Conservation (phyloP, 2,888 invertebrate genomes). For the Alviniconcha strummeri region DNA sequence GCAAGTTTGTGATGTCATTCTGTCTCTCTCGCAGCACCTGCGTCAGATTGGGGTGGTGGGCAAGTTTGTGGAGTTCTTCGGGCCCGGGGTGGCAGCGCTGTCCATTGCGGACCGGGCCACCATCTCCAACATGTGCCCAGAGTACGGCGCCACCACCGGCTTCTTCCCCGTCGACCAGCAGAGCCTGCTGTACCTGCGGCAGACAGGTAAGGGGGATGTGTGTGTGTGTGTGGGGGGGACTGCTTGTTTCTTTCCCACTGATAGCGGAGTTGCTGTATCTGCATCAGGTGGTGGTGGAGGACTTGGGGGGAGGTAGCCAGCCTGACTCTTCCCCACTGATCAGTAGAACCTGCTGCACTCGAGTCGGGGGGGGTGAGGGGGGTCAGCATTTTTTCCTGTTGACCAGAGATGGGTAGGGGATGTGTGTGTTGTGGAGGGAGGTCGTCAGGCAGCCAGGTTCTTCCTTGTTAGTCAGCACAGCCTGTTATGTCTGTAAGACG, state of each 20-base stretch:
- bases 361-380: too few species aligned
- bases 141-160: slow-evolving; percentile 97
- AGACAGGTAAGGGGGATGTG: slow-evolving; percentile 80
- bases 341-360: too few species aligned
- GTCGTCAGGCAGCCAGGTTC: too few species aligned
- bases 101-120: slow-evolving; percentile 98
- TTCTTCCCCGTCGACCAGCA: slow-evolving; percentile 92
- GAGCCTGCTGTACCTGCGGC: slow-evolving; percentile 87
- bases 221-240: neutral
- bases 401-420: too few species aligned
- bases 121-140: slow-evolving; percentile 99
- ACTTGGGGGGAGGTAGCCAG: too few species aligned
- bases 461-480: too few species aligned
- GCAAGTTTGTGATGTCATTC: neutral
- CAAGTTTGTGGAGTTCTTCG: slow-evolving; percentile 99
- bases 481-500: too few species aligned
- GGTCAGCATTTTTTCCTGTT: too few species aligned
- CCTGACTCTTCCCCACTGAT: too few species aligned
- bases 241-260: neutral
- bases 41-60: slow-evolving; percentile 96
- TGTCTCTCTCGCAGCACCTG: slow-evolving; percentile 80
- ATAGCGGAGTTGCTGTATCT: too few species aligned
- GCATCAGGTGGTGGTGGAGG: too few species aligned
- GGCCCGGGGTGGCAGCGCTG: slow-evolving; percentile 90
- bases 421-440: too few species aligned